These are phyloP conservation scores for Rhinoraja longicauda DNA, from an alignment of 2,797 vertebrate genomes.

Conservation along the genomic window DNA sequence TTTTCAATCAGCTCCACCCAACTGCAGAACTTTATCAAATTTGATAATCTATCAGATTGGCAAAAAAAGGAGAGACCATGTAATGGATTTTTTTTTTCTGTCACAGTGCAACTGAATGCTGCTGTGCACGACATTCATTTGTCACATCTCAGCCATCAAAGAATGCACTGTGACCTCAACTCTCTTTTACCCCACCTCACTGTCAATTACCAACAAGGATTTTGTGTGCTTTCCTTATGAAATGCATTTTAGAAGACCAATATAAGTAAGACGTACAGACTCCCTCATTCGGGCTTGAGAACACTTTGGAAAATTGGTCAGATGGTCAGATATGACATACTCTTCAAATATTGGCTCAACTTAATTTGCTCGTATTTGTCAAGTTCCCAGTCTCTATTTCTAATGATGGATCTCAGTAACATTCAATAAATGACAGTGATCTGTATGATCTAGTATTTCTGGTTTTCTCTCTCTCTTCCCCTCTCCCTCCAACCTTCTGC, in stretches of 20 bases:
- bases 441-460: neutral
- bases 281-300: neutral
- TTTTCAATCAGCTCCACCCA: neutral
- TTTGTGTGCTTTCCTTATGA: neutral
- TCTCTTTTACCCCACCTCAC: neutral
- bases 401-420: neutral
- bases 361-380: neutral
- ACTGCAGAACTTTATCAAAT: neutral
- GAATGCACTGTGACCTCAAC: neutral
- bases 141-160: neutral
- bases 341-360: neutral
- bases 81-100: neutral
- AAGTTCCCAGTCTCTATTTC: neutral
- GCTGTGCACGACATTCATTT: neutral
- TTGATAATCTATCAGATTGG: neutral
- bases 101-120: neutral
- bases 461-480: neutral
- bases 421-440: neutral
- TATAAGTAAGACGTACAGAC: neutral
- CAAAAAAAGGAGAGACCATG: neutral
- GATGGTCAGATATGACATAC: neutral
- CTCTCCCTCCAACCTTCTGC: too few species aligned
- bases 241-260: neutral
- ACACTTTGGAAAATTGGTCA: neutral
- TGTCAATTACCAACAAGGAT: neutral